These are phyloP conservation scores for Amblyopsis hoosieri DNA, from an alignment of 2,797 vertebrate genomes.

Conservation along the genomic window DNA sequence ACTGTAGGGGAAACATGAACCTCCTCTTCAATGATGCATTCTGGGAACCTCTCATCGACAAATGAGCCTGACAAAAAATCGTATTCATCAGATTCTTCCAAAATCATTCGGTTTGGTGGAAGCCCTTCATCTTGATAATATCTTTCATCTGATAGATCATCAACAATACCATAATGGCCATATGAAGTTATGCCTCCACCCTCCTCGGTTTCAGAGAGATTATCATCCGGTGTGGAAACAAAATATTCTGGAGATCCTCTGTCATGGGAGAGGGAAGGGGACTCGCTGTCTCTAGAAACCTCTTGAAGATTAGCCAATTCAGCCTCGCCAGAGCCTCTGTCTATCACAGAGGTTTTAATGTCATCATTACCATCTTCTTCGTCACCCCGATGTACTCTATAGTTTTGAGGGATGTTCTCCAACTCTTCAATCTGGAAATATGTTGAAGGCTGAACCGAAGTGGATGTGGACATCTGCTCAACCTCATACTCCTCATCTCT, in stretches of 20 bases:
- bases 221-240: slow-evolving; percentile 92
- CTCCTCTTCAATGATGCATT: slow-evolving; percentile 89
- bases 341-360: slow-evolving; percentile 20
- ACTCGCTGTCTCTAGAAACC: slow-evolving; percentile 66
- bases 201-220: slow-evolving; percentile 74
- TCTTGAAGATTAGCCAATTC: slow-evolving; percentile 78
- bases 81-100: slow-evolving; percentile 66
- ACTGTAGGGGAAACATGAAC: slow-evolving; percentile 87
- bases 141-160: slow-evolving; percentile 80
- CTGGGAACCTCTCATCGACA: slow-evolving; percentile 72
- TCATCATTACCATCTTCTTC: slow-evolving; percentile 38
- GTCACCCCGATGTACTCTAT: slow-evolving; percentile 46
- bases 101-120: slow-evolving; percentile 46
- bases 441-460: slow-evolving; percentile 63
- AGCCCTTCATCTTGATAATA: slow-evolving; percentile 77
- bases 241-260: slow-evolving; percentile 87
- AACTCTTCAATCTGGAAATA: slow-evolving; percentile 90
- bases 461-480: slow-evolving; percentile 68
- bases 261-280: slow-evolving; percentile 61
- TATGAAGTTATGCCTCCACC: slow-evolving; percentile 82
- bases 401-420: slow-evolving; percentile 73
- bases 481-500: slow-evolving; percentile 70
- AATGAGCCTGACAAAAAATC: slow-evolving; percentile 48
- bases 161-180: slow-evolving; percentile 82
- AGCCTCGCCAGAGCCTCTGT: slow-evolving; percentile 46